These are phyloP conservation scores for Neodiprion lecontei DNA, from an alignment of 1,140 invertebrate genomes.

Conservation along the genomic window DNA sequence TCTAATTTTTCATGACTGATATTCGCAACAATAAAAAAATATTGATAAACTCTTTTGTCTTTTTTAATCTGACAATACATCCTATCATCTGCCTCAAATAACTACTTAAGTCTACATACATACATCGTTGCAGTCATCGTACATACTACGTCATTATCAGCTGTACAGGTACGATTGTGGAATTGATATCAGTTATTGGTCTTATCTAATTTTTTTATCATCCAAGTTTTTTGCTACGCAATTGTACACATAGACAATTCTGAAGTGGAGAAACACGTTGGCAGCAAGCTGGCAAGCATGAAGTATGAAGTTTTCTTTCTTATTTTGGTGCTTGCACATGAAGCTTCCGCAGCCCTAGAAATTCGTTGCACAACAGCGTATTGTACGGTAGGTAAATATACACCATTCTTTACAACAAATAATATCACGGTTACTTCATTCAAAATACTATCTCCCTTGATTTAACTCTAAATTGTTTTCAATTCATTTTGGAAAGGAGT, in stretches of 20 bases:
- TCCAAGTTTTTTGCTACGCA: background rate
- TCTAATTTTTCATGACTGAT: too few species aligned
- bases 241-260: background rate
- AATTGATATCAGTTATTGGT: background rate
- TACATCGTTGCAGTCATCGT: background rate
- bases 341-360: background rate
- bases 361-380: background rate
- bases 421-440: too few species aligned
- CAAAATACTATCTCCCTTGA: too few species aligned
- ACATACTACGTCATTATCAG: background rate
- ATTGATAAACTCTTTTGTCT: too few species aligned
- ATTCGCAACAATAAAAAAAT: too few species aligned
- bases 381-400: background rate
- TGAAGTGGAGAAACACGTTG: background rate
- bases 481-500: constrained; percentile 24
- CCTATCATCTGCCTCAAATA: too few species aligned
- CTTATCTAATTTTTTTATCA: background rate
- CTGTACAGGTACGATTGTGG: background rate
- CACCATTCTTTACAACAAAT: background rate
- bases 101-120: too few species aligned
- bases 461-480: background rate
- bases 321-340: background rate
- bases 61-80: too few species aligned
- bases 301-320: background rate
- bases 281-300: background rate